These are phyloP conservation scores for Sorex maritimensis DNA, from an alignment of 2,797 vertebrate species.

Conservation along the genomic window DNA sequence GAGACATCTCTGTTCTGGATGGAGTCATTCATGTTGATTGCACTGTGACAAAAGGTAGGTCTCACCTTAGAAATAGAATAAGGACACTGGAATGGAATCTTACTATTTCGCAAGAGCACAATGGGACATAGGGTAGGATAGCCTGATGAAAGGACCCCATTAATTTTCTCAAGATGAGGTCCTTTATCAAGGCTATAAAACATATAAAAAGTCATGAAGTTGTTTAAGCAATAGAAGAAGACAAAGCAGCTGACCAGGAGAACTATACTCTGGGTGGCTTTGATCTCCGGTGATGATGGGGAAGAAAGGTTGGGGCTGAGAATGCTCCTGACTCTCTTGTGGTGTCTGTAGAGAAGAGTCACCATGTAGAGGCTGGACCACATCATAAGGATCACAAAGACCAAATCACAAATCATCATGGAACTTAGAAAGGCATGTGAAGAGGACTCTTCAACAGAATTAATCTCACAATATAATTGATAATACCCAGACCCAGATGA, in stretches of 20 bases:
- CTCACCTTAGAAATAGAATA: background rate
- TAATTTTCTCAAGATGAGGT: background rate
- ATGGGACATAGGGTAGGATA: background rate
- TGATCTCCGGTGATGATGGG: background rate
- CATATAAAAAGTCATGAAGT: background rate
- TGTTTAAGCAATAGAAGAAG: slow-evolving; percentile 21
- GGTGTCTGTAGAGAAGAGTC: slow-evolving; percentile 7
- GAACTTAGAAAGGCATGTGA: background rate
- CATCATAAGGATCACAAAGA: slow-evolving; percentile 33
- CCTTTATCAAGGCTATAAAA: background rate
- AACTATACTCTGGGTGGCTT: background rate
- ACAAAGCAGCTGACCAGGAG: slow-evolving; percentile 6
- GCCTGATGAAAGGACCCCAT: background rate
- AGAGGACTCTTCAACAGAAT: accelerated
- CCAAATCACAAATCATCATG: background rate
- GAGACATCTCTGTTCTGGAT: background rate
- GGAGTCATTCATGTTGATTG: background rate
- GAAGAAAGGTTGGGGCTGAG: background rate
- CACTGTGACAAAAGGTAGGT: background rate
- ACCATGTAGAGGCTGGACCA: slow-evolving; percentile 31
- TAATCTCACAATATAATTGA: background rate
- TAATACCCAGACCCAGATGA: background rate
- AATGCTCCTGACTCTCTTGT: background rate
- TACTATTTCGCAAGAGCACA: slow-evolving; percentile 46
- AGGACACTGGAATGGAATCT: background rate